Base-by-base conservation (phyloP, 35 echinoderm and acorn worm species). In the Amphiura filiformis region DNA sequence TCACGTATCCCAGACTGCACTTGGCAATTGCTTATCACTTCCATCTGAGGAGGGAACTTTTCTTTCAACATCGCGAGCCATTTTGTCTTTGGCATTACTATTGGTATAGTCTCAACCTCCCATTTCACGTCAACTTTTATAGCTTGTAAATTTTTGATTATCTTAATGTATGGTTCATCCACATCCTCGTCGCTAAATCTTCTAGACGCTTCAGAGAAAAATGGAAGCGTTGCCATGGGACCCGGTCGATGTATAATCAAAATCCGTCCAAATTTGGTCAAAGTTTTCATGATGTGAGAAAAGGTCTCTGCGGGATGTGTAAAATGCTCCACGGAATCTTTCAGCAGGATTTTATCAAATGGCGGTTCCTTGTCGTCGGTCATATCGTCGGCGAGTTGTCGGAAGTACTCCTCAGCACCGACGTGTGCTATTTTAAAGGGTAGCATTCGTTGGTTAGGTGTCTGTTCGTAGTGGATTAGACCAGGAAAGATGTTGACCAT, bases 401-500 rank as follows among this genome's bases (percentile, higher is more conserved):
- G 57, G 80, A 98, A 98, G 39, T 98, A 98, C 81, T 98, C 93
- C 75, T 98, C 96, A 0, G 96, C 96, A 0, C n/a, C 96, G 92
- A 1, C 94, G 85, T 26, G 94, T 92, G 1, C 80, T 81, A 98
- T 92, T 30, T 93, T 91, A 65, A 98, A 98, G n/a, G 92, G 96
- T 30, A 98, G 77, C 38, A 92, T 80, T 18, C 86, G 75, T 82
- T 94, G 90, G 65, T 93, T 91, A 1, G 91, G 89, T 1, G 96
- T 98, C 65, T 98, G 89, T 78, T 98, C 89, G 57, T 98, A 98
- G 40, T 92, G 93, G 35, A 94, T 20, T 90, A 61, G 13, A n/a
- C 96, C 96, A 26, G 96, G 96, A 76, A 91, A 98, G 17, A 98
- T 94, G 56, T 98, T 94, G n/a, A 94, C 92, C 90, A 98, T 98